Base-by-base conservation (phyloP, 2,797 vertebrate species). In the Nasua narica region DNA sequence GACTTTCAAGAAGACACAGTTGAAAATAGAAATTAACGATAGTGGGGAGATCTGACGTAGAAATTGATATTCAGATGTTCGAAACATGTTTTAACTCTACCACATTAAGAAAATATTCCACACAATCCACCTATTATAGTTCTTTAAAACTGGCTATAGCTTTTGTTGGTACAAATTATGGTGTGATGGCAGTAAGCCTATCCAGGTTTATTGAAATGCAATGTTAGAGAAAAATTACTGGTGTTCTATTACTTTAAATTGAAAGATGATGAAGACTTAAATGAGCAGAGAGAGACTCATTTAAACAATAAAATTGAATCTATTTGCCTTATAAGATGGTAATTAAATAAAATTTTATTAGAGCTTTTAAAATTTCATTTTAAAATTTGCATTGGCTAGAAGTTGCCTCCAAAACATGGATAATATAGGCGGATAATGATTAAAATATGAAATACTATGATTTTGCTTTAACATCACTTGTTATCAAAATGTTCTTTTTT, bases 201-300 rank as follows among this genome's bases (percentile, higher is more conserved):
- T 37, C 25, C 12, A 56, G 14, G 13, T 87, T 97, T 96, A 1
- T 91, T 95, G 72, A 96, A 98, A 96, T 48, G 77, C 29, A 96
- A 29, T 93, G 43, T 93, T 74, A 95, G n/a, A 58, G 48, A 97
- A 96, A 54, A 98, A 95, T 94, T 96, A 90, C 52, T 95, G 83
- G 87, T 92, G 69, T 56, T 78, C 56, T 74, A 85, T 97, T 92
- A 87, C 8, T 96, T 97, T 79, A 95, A 97, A 98, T 46, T 97
- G 91, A 98, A 98, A 98, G 65, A 91, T n/a, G 1, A 60, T 94
- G 94, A 98, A 97, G 65, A 96, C 84, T 94, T 90, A 95, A 96
- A 95, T 62, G 91, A 97, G 60, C 89, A 97, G 14, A 56, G 78
- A 50, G 89, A 97, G 91, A 88, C 72, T 97, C 43, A 83, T 82